Conservation (phyloP, 2,888 invertebrate species). For the Ditylenchus weischeri region DNA sequence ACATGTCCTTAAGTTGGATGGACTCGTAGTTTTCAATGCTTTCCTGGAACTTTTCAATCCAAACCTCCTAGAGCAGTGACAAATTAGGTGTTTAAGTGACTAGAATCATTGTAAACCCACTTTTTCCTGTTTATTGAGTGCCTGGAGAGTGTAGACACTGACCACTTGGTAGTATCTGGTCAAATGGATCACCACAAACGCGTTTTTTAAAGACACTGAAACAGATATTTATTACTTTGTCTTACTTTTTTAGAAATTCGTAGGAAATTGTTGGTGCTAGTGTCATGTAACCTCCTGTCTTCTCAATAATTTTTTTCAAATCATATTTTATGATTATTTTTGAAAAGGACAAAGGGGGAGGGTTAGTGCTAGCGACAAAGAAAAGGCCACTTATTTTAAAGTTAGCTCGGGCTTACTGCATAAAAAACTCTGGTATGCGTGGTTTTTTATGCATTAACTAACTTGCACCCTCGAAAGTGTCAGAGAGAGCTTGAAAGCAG, state of each 20-base stretch:
- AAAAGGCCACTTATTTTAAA: constrained; percentile 10
- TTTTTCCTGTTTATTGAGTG: constrained; percentile 61
- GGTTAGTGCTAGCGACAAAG: too few relatives aligned
- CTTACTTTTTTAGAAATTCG: too few relatives aligned
- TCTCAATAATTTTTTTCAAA: too few relatives aligned
- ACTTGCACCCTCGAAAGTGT: background rate
- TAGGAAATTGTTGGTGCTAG: too few relatives aligned
- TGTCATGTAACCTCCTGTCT: too few relatives aligned
- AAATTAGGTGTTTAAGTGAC: background rate
- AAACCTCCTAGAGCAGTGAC: constrained; percentile 46
- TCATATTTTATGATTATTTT: too few relatives aligned
- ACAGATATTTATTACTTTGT: too few relatives aligned
- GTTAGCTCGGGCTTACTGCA: background rate
- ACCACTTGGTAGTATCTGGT: constrained; percentile 64
- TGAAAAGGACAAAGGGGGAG: too few relatives aligned
- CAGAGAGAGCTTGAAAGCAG: background rate
- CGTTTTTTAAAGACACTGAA: constrained; percentile 57
- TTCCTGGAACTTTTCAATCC: constrained; percentile 60
- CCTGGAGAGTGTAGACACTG: constrained; percentile 63
- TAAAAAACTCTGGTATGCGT: background rate
- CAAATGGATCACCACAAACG: constrained; percentile 63
- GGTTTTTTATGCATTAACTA: background rate
- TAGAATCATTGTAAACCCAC: constrained; percentile 46
- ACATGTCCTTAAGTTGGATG: constrained; percentile 58
- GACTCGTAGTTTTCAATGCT: constrained; percentile 61